Conservation (phyloP, 2,888 invertebrate species). For the Amorpha juglandis region DNA sequence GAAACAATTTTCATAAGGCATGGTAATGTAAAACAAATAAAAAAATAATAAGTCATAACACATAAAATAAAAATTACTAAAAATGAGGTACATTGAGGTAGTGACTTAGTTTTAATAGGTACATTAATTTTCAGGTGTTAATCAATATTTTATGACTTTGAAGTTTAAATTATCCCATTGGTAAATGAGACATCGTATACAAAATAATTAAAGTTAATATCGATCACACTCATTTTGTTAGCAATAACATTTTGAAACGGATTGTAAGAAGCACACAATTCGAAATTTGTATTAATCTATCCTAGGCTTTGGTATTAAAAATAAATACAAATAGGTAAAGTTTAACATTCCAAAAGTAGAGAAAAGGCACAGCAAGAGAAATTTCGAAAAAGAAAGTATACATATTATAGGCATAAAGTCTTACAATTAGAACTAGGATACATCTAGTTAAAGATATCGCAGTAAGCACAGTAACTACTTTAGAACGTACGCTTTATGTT, state of each 20-base stretch:
- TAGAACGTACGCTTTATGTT: slow-evolving; percentile 79
- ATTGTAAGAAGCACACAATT: neutral
- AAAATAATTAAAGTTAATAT: neutral
- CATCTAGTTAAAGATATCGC: slow-evolving; percentile 30
- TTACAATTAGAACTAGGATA: slow-evolving; percentile 12
- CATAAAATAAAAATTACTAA: neutral
- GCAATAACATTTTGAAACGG: neutral
- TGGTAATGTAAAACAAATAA: neutral
- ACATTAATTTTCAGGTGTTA: neutral
- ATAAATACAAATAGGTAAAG: slow-evolving; percentile 6
- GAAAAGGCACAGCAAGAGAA: slow-evolving; percentile 22
- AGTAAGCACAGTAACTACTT: slow-evolving; percentile 75
- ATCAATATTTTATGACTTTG: neutral
- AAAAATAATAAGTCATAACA: neutral
- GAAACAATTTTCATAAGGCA: neutral
- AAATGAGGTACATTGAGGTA: slow-evolving; percentile 20
- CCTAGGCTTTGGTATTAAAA: neutral
- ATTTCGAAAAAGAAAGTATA: neutral
- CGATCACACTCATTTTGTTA: neutral
- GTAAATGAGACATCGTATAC: neutral
- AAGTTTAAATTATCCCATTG: neutral
- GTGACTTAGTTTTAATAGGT: neutral
- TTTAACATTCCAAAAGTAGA: slow-evolving; percentile 18
- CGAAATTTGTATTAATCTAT: neutral
- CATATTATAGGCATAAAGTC: neutral